Conservation (phyloP, 2,888 invertebrate genomes). For the Noctua fimbriata region DNA sequence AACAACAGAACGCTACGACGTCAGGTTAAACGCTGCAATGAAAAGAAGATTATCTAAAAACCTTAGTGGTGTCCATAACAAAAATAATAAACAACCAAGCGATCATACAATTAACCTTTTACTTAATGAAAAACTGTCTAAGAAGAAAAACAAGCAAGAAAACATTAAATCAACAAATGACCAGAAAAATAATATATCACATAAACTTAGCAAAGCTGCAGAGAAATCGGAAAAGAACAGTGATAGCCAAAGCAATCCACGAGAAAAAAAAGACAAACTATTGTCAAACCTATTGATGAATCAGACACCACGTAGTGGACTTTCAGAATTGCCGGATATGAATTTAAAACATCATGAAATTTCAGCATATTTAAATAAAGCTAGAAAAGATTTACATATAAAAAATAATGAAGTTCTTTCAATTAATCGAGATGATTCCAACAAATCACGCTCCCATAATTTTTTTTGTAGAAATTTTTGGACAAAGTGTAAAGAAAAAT, state of each 20-base stretch:
- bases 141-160: neutral
- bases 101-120: neutral
- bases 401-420: neutral
- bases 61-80: neutral
- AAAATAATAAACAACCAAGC: neutral
- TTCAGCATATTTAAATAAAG: constrained; percentile 10
- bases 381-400: neutral
- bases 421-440: neutral
- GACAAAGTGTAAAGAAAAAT: constrained; percentile 20
- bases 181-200: neutral
- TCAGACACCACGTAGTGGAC: neutral
- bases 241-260: constrained; percentile 12
- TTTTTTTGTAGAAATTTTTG: constrained; percentile 9
- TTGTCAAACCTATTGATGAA: constrained; percentile 16
- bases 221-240: neutral
- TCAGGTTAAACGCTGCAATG: neutral
- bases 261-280: constrained; percentile 1
- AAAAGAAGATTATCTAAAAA: neutral
- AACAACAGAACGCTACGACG: neutral
- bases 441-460: no score
- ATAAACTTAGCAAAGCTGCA: constrained; percentile 13
- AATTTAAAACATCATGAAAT: neutral
- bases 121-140: no score
- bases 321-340: neutral
- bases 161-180: neutral